These are phyloP conservation scores for Torymus texanus DNA, from an alignment of 2,888 invertebrate species.

Conservation along the genomic window DNA sequence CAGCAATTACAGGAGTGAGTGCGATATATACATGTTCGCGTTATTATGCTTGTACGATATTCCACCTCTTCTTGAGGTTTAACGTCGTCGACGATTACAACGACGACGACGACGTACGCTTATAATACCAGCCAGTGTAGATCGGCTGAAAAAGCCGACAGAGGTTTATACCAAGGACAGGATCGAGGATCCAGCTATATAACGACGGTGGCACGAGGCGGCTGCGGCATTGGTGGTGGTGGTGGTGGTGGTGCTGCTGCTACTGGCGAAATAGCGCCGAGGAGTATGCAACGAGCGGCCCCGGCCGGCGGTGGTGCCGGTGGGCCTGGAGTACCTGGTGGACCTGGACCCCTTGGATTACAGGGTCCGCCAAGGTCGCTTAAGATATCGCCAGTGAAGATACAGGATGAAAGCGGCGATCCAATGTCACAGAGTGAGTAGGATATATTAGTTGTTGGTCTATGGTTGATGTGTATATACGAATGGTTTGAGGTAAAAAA, in stretches of 20 bases:
- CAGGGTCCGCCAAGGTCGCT: slow-evolving; percentile 73
- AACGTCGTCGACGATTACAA: no score
- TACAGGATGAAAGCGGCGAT: slow-evolving; percentile 71
- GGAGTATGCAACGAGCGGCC: slow-evolving; percentile 60
- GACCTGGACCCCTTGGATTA: slow-evolving; percentile 72
- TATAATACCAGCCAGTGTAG: no score
- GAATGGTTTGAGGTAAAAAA: no score
- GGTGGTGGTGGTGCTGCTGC: no score
- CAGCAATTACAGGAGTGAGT: no score
- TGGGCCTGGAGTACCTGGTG: slow-evolving; percentile 71
- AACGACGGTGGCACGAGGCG: slow-evolving; percentile 64
- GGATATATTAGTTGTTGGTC: no score
- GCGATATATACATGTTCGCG: no score
- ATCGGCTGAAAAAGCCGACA: slow-evolving; percentile 57
- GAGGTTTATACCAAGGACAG: slow-evolving; percentile 58
- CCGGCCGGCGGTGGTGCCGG: slow-evolving; percentile 69
- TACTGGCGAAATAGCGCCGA: slow-evolving; percentile 69
- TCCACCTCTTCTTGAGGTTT: no score
- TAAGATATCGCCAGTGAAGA: slow-evolving; percentile 73
- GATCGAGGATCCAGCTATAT: no score
- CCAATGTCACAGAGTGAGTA: slow-evolving; percentile 72
- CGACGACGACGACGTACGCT: no score
- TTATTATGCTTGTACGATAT: no score
- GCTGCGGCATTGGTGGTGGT: slow-evolving; percentile 60
- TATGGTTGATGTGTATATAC: no score